Conservation (phyloP, 1,140 invertebrate genomes). For the Chlorops oryzae region DNA sequence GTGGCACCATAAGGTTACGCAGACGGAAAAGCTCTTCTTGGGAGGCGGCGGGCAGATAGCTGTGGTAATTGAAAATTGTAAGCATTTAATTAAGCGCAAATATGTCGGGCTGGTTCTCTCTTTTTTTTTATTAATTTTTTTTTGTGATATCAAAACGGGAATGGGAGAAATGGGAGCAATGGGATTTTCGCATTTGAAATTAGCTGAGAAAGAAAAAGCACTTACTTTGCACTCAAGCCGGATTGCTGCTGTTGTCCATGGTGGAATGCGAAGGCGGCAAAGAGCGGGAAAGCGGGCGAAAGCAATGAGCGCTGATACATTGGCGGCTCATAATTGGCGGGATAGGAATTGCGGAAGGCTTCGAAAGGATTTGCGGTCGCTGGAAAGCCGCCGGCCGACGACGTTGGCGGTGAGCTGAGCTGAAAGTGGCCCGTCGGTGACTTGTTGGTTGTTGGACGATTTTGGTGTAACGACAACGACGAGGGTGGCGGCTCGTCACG, state of each 20-base stretch:
- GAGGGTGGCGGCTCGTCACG: constrained; percentile 63
- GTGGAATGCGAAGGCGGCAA: constrained; percentile 45
- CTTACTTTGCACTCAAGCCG: constrained; percentile 15
- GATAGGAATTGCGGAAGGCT: constrained; percentile 37
- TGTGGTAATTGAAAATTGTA: constrained; percentile 15
- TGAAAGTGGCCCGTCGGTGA: neutral
- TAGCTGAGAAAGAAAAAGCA: too few species aligned
- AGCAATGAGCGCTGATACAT: constrained; percentile 45
- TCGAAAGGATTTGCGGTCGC: constrained; percentile 50
- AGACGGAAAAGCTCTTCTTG: constrained; percentile 47
- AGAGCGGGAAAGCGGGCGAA: constrained; percentile 42
- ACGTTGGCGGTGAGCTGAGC: too few species aligned
- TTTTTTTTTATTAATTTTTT: too few species aligned
- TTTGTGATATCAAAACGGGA: too few species aligned
- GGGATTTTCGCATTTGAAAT: too few species aligned
- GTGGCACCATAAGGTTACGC: constrained; percentile 43
- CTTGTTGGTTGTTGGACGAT: too few species aligned
- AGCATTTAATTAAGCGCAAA: neutral
- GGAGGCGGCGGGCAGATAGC: constrained; percentile 44
- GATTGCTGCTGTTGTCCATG: constrained; percentile 42
- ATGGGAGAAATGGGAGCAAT: too few species aligned
- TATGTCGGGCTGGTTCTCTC: too few species aligned
- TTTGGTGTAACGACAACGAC: too few species aligned
- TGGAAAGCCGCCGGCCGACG: constrained; percentile 24
- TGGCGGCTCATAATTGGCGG: constrained; percentile 37